Percentiles rank a stretch among this genome's conserved stretches.
phyloP scores from a whole-genome alignment of 1,140 invertebrate genomes.

The Drosophila takahashii region DNA sequence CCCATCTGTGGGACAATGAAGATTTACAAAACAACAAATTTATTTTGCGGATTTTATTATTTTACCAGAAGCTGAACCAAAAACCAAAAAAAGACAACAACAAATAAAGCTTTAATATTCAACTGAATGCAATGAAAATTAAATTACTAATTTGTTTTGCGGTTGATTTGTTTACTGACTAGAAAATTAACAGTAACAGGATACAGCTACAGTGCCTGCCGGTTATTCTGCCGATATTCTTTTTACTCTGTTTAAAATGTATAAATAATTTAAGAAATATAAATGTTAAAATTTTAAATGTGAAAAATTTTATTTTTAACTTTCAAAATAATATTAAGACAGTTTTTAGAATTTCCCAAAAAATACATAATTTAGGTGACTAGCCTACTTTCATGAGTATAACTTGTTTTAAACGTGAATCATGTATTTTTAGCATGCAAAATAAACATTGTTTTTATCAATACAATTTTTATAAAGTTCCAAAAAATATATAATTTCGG shows the following conservation, averaged over 20 bases:
- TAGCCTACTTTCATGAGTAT: no score
- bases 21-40: conserved; percentile 32
- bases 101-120: conserved; percentile 29
- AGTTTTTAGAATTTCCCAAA: no score
- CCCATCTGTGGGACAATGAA: conserved; percentile 22
- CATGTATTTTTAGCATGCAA: no score
- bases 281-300: not conserved
- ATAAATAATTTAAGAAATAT: no score
- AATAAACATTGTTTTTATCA: no score
- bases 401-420: no score
- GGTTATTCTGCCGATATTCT: not conserved
- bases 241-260: not conserved
- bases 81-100: conserved; percentile 3
- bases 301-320: not conserved
- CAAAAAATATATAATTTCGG: no score
- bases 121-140: conserved; percentile 45
- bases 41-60: conserved; percentile 23
- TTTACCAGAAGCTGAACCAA: not conserved
- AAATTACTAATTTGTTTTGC: conserved; percentile 57
- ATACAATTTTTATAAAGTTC: no score
- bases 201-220: conserved; percentile 5
- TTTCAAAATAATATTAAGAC: not conserved
- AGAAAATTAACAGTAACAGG: conserved; percentile 33
- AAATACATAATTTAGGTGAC: no score
- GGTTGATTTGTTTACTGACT: conserved; percentile 50